Conservation (phyloP, 1,140 invertebrate genomes). For the Cepaea nemoralis region DNA sequence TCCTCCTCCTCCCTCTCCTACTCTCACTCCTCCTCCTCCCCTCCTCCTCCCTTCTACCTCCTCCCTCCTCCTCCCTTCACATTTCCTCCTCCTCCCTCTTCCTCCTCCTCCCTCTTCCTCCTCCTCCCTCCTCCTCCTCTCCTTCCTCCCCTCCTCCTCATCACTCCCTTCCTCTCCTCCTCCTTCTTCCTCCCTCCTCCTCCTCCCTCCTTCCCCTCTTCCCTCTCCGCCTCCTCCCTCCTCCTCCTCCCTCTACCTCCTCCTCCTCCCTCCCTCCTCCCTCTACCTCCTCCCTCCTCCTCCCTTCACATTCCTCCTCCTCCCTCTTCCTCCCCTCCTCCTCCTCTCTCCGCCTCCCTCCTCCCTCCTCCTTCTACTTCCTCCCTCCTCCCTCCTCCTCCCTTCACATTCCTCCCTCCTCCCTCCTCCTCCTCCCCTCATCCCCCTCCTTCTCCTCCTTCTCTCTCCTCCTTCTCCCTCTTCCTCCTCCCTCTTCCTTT, state of each 20-base stretch:
- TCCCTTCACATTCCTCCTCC: no score
- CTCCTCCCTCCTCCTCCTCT: background rate
- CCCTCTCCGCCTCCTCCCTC: no score
- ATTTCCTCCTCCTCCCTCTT: no score
- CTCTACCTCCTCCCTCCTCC: slow-evolving; percentile 13
- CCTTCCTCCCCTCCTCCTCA: background rate
- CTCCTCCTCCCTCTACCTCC: background rate
- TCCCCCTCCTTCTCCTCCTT: background rate
- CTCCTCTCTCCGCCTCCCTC: background rate
- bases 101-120: background rate
- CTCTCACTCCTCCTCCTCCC: no score
- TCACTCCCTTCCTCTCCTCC: background rate
- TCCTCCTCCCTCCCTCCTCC: background rate
- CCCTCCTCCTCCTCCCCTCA: background rate
- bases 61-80: no score
- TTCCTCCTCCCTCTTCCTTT: background rate
- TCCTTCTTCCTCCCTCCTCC: no score
- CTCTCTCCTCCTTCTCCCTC: background rate
- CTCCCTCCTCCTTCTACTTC: background rate
- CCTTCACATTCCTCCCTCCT: background rate
- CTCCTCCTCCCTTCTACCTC: no score
- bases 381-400: background rate
- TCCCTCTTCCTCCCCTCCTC: slow-evolving; percentile 26
- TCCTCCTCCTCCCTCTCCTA: no score
- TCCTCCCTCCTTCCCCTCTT: no score